Percentiles rank a stretch among this genome's conserved stretches.
phyloP scores from a whole-genome alignment of 2,888 invertebrate genomes.

The Lithodes maja region DNA sequence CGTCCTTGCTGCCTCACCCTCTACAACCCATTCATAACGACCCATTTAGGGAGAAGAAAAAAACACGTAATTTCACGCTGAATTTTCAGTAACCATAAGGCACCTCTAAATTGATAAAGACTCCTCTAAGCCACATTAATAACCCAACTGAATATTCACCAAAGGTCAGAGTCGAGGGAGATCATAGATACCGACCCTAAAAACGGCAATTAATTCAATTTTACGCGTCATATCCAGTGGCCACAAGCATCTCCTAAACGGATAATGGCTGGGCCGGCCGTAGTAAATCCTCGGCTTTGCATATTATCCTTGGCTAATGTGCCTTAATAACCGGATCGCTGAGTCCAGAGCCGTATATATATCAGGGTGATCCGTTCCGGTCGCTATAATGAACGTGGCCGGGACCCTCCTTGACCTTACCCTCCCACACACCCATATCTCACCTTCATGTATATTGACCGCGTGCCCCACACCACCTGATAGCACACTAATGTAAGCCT shows the following conservation, averaged over 20 bases:
- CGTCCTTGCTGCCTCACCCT: no score
- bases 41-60: slow-evolving; percentile 18
- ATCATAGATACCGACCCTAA: slow-evolving; percentile 25
- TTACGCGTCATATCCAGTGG: slow-evolving; percentile 40
- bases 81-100: slow-evolving; percentile 44
- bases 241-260: slow-evolving; percentile 35
- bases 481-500: background rate
- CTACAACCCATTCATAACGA: slow-evolving; percentile 1
- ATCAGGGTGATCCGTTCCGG: slow-evolving; percentile 23
- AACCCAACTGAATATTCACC: slow-evolving; percentile 25
- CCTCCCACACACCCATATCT: no score
- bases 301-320: background rate
- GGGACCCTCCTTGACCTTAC: no score
- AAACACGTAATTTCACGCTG: slow-evolving; percentile 31
- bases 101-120: slow-evolving; percentile 39
- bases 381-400: background rate
- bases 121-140: slow-evolving; percentile 32
- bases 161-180: background rate
- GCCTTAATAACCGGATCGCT: slow-evolving; percentile 19
- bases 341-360: slow-evolving; percentile 18
- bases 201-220: slow-evolving; percentile 38
- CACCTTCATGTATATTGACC: background rate
- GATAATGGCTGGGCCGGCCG: background rate
- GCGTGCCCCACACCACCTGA: background rate
- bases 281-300: slow-evolving; percentile 15